A percentile compares a stretch with the other conserved stretches of the same genome.
Conservation (phyloP, 2,888 invertebrate genomes). For the Ormyrus thymus region DNA sequence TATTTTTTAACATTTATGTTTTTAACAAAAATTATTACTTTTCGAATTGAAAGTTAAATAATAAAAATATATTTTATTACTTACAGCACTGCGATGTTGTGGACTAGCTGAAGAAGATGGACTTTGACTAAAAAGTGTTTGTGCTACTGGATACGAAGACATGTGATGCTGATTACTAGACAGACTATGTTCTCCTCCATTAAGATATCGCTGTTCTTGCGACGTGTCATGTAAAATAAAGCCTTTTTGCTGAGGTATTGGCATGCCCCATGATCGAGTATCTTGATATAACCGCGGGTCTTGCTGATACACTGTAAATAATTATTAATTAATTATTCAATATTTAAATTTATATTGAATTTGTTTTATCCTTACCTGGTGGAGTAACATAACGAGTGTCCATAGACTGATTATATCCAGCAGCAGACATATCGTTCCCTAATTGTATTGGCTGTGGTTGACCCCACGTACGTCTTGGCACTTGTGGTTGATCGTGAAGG, state of each 20-base stretch:
- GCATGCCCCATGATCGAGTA: slow-evolving; percentile 70
- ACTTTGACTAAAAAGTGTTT: slow-evolving; percentile 75
- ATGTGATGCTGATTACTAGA: slow-evolving; percentile 76
- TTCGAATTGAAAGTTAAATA: no score
- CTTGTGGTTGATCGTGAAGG: slow-evolving; percentile 81
- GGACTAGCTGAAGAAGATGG: slow-evolving; percentile 81
- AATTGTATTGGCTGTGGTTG: slow-evolving; percentile 75
- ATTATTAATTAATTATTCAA: slow-evolving; percentile 7
- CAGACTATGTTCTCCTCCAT: slow-evolving; percentile 80
- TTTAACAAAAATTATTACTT: no score
- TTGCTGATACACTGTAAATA: slow-evolving; percentile 67
- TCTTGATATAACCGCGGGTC: slow-evolving; percentile 72
- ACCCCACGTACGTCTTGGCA: slow-evolving; percentile 76
- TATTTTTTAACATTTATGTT: no score
- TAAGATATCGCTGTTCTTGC: slow-evolving; percentile 79
- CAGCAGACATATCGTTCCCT: slow-evolving; percentile 71
- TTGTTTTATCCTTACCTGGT: slow-evolving; percentile 59
- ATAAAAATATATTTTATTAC: slow-evolving; percentile 52
- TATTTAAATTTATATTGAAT: neutral
- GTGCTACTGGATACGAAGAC: slow-evolving; percentile 75
- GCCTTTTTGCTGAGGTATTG: slow-evolving; percentile 77
- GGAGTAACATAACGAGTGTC: slow-evolving; percentile 69
- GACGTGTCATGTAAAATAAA: slow-evolving; percentile 80
- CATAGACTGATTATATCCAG: slow-evolving; percentile 69
- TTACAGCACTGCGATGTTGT: slow-evolving; percentile 78